Percentiles rank a stretch among this genome's conserved stretches.
Conservation (phyloP, 1,140 invertebrate genomes). For the Dinoponera quadriceps region DNA sequence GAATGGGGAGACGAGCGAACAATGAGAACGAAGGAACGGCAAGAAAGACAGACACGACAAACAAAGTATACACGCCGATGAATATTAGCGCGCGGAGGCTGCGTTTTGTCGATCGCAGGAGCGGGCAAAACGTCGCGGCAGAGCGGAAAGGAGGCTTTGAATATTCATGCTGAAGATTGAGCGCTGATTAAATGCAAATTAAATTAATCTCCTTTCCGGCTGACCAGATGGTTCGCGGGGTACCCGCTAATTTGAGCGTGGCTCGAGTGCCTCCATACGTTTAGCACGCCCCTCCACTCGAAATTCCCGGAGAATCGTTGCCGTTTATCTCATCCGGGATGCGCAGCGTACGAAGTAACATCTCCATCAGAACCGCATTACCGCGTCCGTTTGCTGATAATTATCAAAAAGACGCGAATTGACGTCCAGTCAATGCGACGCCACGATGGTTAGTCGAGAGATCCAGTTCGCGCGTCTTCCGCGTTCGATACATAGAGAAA, state of each 20-base stretch:
- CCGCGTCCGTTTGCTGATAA: conserved; percentile 10
- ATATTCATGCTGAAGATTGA: conserved; percentile 63
- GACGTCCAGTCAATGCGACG: background rate
- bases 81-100: background rate
- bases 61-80: conserved; percentile 20
- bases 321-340: background rate
- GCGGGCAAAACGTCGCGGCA: background rate
- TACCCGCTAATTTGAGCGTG: conserved; percentile 56
- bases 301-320: conserved; percentile 21
- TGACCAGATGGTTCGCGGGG: conserved; percentile 17
- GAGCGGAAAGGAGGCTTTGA: conserved; percentile 30
- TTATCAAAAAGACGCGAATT: conserved; percentile 18
- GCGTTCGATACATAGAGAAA: too few species aligned
- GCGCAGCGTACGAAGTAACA: background rate
- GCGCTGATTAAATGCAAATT: conserved; percentile 68
- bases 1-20: conserved; percentile 9
- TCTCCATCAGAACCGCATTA: background rate
- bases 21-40: background rate
- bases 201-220: conserved; percentile 50
- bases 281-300: background rate
- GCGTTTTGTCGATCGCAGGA: conserved; percentile 4
- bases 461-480: background rate
- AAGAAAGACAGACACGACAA: background rate
- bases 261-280: background rate
- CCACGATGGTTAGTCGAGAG: background rate